Evolutionary conservation across 2,113 vertebrate species (phyloP), one percentile per base, ranked within the genome.

Genomic region (Cottus gobio): DNA sequence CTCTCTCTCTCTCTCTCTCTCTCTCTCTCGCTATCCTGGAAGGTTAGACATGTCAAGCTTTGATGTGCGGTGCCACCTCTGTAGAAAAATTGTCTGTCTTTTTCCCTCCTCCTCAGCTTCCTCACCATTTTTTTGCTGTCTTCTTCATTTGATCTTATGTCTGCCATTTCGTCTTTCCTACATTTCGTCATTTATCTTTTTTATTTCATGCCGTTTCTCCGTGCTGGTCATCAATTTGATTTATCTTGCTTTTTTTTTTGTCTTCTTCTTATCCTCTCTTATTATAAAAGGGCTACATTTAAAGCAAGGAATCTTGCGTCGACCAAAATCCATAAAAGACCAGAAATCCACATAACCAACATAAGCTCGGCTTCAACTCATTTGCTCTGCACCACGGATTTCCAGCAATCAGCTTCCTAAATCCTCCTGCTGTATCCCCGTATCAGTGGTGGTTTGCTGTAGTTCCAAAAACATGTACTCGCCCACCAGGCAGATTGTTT

Each of bases 41-140:
- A 89, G 84, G 79, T 91, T 88, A 83, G 46, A 80, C 72, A 80
- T 72, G 83, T 80, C 50, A 22, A 75, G 82, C 83, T 90, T 92
- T 91, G 85, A 91, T 88, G 79, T 75, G 77, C 30, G 0, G 60
- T 75, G 39, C 80, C 75, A 71, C 87, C 75, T 80, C 75, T 79
- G 75, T 63, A 76, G 81, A 84, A 84, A 87, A 83, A 74, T 60
- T 61, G 56, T 79, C 70, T 62, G 62, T 81, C 72, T 74, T 39
- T 57, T 31, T 61, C 67, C 37, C 60, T 86, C 71, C 71, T 78
- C 72, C 44, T 78, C 62, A 68, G 75, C 26, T 54, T 71, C 46
- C 64, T 70, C 61, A 56, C 62, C 71, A 22, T 65, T 80, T 77
- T 79, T 77, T 54, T 64, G 67, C 77, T 71, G 31, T 75, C 54